Evolutionary conservation across 2,888 invertebrate genomes (phyloP).

Genomic region (Sinodicranocentrus sp.): DNA sequence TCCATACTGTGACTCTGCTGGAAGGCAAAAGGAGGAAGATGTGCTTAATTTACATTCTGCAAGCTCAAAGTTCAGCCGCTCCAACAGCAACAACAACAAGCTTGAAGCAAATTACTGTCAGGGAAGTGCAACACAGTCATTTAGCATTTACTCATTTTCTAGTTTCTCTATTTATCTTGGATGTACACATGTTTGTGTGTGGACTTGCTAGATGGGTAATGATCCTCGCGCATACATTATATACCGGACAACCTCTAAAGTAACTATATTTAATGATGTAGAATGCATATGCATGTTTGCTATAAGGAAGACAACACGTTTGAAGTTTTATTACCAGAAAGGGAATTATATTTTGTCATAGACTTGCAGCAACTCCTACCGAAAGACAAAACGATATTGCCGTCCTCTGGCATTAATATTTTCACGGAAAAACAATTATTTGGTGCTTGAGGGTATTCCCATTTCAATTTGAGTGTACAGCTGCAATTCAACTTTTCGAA

Average conservation of each 20-base stretch:
- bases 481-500: background rate
- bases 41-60: conserved; percentile 33
- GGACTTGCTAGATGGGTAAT: background rate
- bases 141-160: conserved; percentile 14
- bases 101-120: conserved; percentile 40
- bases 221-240: background rate
- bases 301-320: too few species aligned
- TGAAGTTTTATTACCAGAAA: background rate
- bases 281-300: too few species aligned
- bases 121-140: conserved; percentile 34
- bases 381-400: conserved; percentile 13
- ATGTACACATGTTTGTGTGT: conserved; percentile 4
- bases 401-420: background rate
- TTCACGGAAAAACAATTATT: conserved; percentile 28
- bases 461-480: too few species aligned
- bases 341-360: conserved; percentile 7
- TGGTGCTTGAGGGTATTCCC: background rate
- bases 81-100: conserved; percentile 5
- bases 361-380: background rate
- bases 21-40: conserved; percentile 41
- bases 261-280: background rate
- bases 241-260: background rate
- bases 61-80: conserved; percentile 34
- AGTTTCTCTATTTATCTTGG: conserved; percentile 5
- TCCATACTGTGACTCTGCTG: conserved; percentile 20